Percentiles rank a stretch among this genome's conserved stretches.
phyloP scores from a whole-genome alignment of 2,113 vertebrate species.

The Chloropsis cyanopogon region DNA sequence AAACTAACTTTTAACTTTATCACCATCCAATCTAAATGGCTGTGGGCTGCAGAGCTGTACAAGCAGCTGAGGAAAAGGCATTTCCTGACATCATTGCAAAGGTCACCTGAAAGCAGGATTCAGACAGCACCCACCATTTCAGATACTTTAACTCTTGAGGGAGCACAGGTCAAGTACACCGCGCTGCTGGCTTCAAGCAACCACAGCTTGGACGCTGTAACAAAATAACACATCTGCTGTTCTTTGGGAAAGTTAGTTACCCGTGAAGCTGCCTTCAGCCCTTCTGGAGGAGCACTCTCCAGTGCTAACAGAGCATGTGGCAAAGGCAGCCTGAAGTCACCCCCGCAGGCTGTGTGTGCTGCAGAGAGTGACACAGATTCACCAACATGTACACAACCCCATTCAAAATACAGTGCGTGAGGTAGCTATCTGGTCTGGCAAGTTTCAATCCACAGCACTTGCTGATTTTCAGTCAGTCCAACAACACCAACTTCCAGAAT shows the following conservation, averaged over 20 bases:
- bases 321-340: neutral
- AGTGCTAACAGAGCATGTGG: neutral
- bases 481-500: neutral
- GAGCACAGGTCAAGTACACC: neutral
- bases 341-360: neutral
- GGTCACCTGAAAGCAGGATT: neutral
- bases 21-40: neutral
- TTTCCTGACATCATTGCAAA: neutral
- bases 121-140: neutral
- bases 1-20: neutral
- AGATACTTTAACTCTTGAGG: neutral
- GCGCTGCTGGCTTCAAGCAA: neutral
- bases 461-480: neutral
- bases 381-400: neutral
- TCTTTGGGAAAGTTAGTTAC: neutral
- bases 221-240: neutral
- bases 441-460: neutral
- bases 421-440: neutral
- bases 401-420: accelerated
- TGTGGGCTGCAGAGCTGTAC: neutral
- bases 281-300: no score
- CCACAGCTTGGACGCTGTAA: neutral
- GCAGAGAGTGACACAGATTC: neutral
- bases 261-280: neutral
- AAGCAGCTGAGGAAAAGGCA: neutral